Percentiles rank a stretch among this genome's conserved stretches.
Conservation (phyloP, 2,113 vertebrate genomes). For the Nannobrachium achirus region DNA sequence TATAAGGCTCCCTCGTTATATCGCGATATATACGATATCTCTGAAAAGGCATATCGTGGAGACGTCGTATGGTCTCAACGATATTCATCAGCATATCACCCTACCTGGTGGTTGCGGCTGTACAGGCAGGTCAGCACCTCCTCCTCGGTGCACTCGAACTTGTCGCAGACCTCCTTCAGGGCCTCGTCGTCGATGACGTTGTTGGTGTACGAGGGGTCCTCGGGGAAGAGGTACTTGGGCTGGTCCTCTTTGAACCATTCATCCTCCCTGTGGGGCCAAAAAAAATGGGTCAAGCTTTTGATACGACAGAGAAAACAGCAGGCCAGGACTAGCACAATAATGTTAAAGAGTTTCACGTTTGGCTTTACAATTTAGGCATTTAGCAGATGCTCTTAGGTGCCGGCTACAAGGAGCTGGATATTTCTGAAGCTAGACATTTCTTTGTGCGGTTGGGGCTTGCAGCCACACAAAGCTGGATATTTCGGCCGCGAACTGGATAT, state of each 20-base stretch:
- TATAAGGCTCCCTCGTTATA: no score
- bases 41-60: no score
- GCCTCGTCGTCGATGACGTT: conserved; percentile 99
- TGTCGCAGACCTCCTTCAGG: conserved; percentile 97
- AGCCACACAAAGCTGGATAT: no score
- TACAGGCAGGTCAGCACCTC: conserved; percentile 95
- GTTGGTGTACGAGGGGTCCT: conserved; percentile 94
- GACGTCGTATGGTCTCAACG: no score
- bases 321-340: not conserved
- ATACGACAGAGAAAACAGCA: not conserved
- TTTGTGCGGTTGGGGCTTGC: no score
- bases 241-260: conserved; percentile 98
- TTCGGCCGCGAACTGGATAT: no score
- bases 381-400: no score
- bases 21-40: no score
- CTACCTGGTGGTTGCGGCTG: conserved; percentile 91
- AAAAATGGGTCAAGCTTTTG: not conserved
- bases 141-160: conserved; percentile 96
- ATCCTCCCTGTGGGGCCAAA: conserved; percentile 83
- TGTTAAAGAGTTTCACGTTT: not conserved
- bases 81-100: no score
- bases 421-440: no score
- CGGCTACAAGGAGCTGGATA: no score
- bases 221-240: conserved; percentile 96
- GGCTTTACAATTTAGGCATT: no score